Percentiles rank a stretch among this genome's conserved stretches.
Conservation (phyloP, 2,113 vertebrate species). For the Halcyon senegalensis region DNA sequence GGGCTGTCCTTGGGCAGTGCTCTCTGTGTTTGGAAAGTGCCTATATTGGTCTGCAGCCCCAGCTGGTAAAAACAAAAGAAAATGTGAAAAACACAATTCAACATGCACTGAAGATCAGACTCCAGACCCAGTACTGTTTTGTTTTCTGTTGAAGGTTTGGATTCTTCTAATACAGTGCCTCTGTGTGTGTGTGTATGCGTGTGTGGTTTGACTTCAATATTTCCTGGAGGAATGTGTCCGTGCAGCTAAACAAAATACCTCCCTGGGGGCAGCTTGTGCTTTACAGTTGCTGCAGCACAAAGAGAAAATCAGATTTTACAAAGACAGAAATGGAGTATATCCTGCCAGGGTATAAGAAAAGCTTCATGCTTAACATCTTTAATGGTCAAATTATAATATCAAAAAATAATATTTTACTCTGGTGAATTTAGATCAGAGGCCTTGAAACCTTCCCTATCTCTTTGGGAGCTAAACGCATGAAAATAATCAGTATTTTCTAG, state of each 20-base stretch:
- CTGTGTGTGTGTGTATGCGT: neutral
- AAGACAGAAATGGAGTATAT: conserved; percentile 28
- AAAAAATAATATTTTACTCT: neutral
- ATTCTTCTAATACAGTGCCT: neutral
- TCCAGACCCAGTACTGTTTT: neutral
- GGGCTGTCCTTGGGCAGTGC: neutral
- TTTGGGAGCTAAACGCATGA: neutral
- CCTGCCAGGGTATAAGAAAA: conserved; percentile 16
- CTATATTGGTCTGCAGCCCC: neutral
- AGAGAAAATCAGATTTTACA: conserved; percentile 52
- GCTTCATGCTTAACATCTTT: conserved; percentile 33
- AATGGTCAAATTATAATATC: neutral
- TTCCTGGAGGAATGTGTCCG: conserved; percentile 61
- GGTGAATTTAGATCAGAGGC: neutral
- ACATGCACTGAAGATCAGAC: neutral
- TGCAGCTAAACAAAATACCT: conserved; percentile 53
- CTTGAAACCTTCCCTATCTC: neutral
- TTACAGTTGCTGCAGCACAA: neutral
- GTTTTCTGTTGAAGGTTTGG: neutral
- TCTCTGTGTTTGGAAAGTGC: neutral
- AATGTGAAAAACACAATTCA: conserved; percentile 10
- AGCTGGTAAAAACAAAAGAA: neutral
- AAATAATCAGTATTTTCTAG: conserved; percentile 30
- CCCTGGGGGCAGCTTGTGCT: conserved; percentile 49
- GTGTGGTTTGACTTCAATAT: conserved; percentile 49